phyloP scores from a whole-genome alignment of 92 coral and sea anemone genomes.

The Metridium senile region DNA sequence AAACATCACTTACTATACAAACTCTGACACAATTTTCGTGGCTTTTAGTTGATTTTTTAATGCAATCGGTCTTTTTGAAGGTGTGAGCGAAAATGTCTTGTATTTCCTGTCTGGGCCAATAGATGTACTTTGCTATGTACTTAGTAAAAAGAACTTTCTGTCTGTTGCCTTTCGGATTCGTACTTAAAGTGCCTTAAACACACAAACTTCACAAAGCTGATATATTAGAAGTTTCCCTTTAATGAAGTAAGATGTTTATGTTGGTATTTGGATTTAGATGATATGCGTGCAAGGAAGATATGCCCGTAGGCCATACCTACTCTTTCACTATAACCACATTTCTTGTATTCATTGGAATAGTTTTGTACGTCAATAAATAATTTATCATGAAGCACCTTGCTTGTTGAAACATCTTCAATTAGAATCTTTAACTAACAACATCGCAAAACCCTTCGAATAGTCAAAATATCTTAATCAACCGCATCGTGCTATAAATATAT shows the following conservation, averaged over 20 bases:
- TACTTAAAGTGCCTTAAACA: conserved; percentile 9
- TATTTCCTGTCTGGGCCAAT: conserved; percentile 14
- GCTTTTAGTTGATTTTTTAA: background rate
- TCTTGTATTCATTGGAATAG: background rate
- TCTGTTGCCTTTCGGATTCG: conserved; percentile 17
- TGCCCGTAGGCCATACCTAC: background rate
- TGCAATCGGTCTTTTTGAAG: conserved; percentile 21
- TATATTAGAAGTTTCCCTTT: background rate
- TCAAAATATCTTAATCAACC: background rate
- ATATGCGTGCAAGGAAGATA: too few species aligned
- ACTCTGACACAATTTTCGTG: background rate
- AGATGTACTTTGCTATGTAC: background rate
- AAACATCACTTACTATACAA: background rate
- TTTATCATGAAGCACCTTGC: background rate
- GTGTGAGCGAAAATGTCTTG: background rate
- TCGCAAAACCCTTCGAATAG: background rate
- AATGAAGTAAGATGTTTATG: background rate
- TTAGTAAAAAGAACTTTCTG: background rate
- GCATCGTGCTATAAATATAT: too few species aligned
- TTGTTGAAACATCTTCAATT: background rate
- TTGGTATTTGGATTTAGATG: too few species aligned
- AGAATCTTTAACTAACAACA: background rate
- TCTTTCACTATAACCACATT: background rate
- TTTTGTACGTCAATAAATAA: background rate
- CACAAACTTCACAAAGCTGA: background rate